phyloP scores from a whole-genome alignment of 1,140 invertebrate species.

The Drosophila lowei region DNA sequence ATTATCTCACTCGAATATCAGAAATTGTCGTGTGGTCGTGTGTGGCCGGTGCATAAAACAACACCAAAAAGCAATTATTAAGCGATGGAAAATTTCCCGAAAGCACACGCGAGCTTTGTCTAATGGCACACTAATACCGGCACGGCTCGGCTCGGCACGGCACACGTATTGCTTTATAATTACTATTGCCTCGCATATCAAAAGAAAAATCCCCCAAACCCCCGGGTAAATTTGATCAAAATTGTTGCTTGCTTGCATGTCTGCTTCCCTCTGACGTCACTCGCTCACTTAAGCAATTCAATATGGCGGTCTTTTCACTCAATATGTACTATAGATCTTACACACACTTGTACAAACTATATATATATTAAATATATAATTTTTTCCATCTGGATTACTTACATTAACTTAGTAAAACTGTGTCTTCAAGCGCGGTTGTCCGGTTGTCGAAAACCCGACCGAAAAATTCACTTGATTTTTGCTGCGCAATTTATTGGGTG shows the following conservation, averaged over 20 bases:
- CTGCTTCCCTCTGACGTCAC: constrained; percentile 18
- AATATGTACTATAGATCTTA: not conserved
- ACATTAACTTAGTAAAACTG: constrained; percentile 49
- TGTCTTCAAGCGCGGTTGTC: constrained; percentile 65
- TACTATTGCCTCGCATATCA: not conserved
- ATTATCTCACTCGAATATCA: constrained; percentile 59
- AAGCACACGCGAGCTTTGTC: constrained; percentile 44
- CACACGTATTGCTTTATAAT: constrained; percentile 15
- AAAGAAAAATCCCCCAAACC: constrained; percentile 37
- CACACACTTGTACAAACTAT: constrained; percentile 25
- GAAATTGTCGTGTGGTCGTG: constrained; percentile 24
- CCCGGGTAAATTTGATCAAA: constrained; percentile 12
- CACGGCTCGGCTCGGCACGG: not conserved
- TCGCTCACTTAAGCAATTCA: constrained; percentile 45
- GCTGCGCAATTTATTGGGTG: constrained; percentile 68
- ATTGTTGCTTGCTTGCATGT: constrained; percentile 5
- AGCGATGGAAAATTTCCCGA: constrained; percentile 54
- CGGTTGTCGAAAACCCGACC: constrained; percentile 64
- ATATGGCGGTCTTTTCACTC: constrained; percentile 53
- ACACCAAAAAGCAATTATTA: constrained; percentile 63
- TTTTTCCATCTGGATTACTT: constrained; percentile 58
- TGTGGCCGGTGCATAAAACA: constrained; percentile 32
- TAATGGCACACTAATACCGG: constrained; percentile 35
- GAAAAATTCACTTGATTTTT: constrained; percentile 50
- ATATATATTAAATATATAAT: constrained; percentile 17